These are phyloP conservation scores for Anomalospiza imberbis DNA, from an alignment of 2,797 vertebrate species.

Conservation along the genomic window DNA sequence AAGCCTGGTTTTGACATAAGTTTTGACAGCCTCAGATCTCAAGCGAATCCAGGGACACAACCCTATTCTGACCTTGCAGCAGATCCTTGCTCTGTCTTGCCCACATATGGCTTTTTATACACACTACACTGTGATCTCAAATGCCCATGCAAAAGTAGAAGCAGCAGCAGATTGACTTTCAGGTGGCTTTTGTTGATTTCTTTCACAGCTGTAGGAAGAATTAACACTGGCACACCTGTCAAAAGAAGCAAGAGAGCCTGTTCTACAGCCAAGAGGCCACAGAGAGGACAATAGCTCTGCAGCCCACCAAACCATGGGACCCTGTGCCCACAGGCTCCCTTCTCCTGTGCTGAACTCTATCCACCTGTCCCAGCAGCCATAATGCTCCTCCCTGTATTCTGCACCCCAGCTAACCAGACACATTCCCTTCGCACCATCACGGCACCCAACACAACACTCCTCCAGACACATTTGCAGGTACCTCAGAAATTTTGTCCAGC, in stretches of 20 bases:
- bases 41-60: background rate
- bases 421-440: rapidly evolving
- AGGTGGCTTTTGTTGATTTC: background rate
- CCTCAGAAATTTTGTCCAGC: background rate
- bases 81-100: background rate
- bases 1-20: background rate
- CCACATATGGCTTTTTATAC: background rate
- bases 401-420: background rate
- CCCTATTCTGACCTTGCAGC: background rate
- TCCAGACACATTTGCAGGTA: background rate
- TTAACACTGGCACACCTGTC: background rate
- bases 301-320: background rate
- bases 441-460: rapidly evolving
- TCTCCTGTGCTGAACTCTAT: background rate
- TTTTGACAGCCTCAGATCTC: background rate
- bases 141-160: background rate
- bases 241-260: background rate
- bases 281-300: background rate
- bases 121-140: background rate
- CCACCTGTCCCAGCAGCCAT: background rate
- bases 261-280: background rate
- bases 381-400: background rate
- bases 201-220: background rate
- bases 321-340: rapidly evolving
- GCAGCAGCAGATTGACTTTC: background rate